These are phyloP conservation scores for Bucco capensis DNA, from an alignment of 2,113 vertebrate species.

Conservation along the genomic window DNA sequence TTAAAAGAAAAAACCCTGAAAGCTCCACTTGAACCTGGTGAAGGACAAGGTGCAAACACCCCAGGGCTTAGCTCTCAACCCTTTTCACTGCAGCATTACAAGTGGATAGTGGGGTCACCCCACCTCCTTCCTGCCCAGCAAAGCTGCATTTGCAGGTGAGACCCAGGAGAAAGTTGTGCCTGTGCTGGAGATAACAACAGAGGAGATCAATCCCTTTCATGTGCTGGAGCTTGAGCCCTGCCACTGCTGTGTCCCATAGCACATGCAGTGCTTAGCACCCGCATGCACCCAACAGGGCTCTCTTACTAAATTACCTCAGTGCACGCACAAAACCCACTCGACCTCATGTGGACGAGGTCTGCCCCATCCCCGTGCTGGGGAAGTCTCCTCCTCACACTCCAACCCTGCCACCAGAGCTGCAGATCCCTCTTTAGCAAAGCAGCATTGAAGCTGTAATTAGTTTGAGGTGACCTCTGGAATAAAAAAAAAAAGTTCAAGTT, in stretches of 20 bases:
- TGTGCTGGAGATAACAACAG: not conserved
- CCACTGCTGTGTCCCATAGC: not conserved
- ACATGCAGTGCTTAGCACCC: not conserved
- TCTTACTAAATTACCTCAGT: not conserved
- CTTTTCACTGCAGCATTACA: not conserved
- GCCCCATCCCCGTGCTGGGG: not conserved
- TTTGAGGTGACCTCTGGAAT: constrained; percentile 74
- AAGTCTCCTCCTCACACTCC: constrained; percentile 28
- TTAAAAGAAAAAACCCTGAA: not conserved
- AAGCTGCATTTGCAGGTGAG: not conserved
- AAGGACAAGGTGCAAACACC: not conserved
- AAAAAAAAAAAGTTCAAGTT: constrained; percentile 57
- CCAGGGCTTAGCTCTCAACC: not conserved
- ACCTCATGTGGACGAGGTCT: not conserved
- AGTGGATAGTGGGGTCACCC: accelerated
- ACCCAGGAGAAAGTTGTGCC: not conserved
- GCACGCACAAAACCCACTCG: not conserved
- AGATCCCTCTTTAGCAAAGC: constrained; percentile 37
- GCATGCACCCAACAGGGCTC: not conserved
- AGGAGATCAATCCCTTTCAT: not conserved
- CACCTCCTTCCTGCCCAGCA: not conserved
- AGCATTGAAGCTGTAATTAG: constrained; percentile 58
- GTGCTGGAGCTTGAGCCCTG: not conserved
- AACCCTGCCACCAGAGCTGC: not conserved
- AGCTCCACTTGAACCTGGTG: not conserved